phyloP scores from a whole-genome alignment of 2,797 vertebrate genomes.

The Eremophila alpestris region DNA sequence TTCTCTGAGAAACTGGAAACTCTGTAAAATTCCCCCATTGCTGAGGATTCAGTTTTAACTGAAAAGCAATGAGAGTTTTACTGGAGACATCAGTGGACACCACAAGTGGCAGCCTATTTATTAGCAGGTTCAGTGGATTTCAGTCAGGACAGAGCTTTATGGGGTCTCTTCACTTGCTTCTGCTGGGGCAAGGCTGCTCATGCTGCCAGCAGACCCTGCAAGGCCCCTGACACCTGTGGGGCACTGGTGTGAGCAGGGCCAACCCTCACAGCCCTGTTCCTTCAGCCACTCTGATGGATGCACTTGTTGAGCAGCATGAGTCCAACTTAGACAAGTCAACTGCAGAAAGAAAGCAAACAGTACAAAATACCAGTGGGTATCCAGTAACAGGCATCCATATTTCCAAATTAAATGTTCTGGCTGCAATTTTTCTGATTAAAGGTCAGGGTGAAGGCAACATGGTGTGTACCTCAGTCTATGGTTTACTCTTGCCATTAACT shows the following conservation, averaged over 20 bases:
- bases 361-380: background rate
- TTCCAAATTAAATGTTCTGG: background rate
- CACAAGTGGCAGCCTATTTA: background rate
- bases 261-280: background rate
- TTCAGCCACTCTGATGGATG: background rate
- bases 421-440: background rate
- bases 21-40: background rate
- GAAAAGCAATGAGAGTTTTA: background rate
- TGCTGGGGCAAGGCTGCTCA: background rate
- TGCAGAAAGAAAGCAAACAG: background rate
- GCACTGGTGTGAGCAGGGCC: rapidly evolving
- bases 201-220: background rate
- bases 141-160: background rate
- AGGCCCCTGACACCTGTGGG: background rate
- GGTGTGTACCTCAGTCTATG: rapidly evolving
- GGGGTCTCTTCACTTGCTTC: background rate
- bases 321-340: background rate
- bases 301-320: rapidly evolving
- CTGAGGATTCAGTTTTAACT: background rate
- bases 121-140: background rate
- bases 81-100: background rate
- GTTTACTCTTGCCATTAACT: background rate
- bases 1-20: background rate
- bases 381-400: background rate
- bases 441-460: background rate